Conservation (phyloP, 2,888 invertebrate species). For the Apomyelois bistriatella region DNA sequence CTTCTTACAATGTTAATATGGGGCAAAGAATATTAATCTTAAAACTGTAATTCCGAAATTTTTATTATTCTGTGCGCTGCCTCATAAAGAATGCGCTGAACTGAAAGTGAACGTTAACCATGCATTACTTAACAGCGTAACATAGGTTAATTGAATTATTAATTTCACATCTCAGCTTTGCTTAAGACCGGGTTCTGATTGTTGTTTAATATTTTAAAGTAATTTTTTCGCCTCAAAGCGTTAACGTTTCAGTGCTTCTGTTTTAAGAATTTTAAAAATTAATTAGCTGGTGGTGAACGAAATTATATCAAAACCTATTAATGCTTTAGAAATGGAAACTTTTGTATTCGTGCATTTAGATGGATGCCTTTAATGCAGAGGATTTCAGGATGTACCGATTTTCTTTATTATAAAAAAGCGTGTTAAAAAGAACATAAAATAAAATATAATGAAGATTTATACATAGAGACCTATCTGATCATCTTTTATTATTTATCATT, state of each 20-base stretch:
- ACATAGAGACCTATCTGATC: too few species aligned
- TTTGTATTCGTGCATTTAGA: not conserved
- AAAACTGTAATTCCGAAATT: too few species aligned
- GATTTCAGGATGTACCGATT: too few species aligned
- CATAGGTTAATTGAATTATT: conserved; percentile 10
- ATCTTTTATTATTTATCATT: too few species aligned
- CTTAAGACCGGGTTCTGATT: not conserved
- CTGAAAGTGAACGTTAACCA: not conserved
- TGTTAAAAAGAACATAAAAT: too few species aligned
- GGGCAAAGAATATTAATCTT: too few species aligned
- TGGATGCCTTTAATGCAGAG: not conserved
- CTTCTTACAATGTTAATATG: too few species aligned
- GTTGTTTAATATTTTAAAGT: conserved; percentile 8
- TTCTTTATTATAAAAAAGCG: too few species aligned
- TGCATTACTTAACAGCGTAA: not conserved
- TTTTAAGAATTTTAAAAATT: not conserved
- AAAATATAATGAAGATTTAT: too few species aligned
- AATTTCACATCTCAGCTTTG: conserved; percentile 11
- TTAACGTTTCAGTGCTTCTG: not conserved
- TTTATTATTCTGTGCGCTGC: not conserved
- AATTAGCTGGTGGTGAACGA: not conserved
- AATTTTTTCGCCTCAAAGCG: not conserved
- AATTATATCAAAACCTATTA: not conserved
- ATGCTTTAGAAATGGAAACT: not conserved
- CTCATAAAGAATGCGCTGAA: conserved; percentile 19